Base-by-base conservation (phyloP, 2,888 invertebrate genomes). In the Mesoligia furuncula region DNA sequence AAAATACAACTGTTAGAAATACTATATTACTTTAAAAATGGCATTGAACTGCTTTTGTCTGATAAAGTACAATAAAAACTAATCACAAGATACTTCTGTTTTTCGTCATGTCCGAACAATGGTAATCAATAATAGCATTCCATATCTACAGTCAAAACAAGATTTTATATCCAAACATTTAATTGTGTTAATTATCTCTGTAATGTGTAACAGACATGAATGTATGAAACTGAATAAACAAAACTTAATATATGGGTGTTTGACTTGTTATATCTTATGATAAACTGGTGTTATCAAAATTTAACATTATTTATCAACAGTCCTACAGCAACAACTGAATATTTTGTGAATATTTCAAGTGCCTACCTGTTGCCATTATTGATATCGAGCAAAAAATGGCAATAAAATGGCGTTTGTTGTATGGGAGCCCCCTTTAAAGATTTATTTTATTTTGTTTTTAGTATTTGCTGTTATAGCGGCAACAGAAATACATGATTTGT, bases 151-250 rank as follows among this genome's bases (percentile, higher is more conserved):
- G 24, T 68, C 45, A 17, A 48, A 59, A 80, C 75, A 67, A 42
- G 62, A 82, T 76, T 72, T n/a, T 15, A 80, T 80, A 72, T 77
- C 75, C 39, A 66, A 79, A 81, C 75, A 80, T 77, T 76, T 36
- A 61, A 79, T 36, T 77, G 71, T 75, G 51, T 80, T 71, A 66
- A 59, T 74, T 70, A 85, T n/a, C 79, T 68, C 54, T 73, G 65
- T 78, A 45, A 79, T 64, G 24, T 76, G 62, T 84, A 85, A 82
- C 75, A 75, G 72, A 79, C 48, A 69, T 76, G 72, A 78, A 77
- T 85, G 72, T 83, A 77, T 74, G 54, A 72, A 93, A 95, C 97
- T 84, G 97, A 96, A 88, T 97, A 86, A 87, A 87, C 69, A 66
- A 74, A 73, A 88, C 61, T 59, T 59, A 80, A 78, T 57, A 75